Conservation (phyloP, 2,797 vertebrate genomes). For the Myiothlypis coronata region DNA sequence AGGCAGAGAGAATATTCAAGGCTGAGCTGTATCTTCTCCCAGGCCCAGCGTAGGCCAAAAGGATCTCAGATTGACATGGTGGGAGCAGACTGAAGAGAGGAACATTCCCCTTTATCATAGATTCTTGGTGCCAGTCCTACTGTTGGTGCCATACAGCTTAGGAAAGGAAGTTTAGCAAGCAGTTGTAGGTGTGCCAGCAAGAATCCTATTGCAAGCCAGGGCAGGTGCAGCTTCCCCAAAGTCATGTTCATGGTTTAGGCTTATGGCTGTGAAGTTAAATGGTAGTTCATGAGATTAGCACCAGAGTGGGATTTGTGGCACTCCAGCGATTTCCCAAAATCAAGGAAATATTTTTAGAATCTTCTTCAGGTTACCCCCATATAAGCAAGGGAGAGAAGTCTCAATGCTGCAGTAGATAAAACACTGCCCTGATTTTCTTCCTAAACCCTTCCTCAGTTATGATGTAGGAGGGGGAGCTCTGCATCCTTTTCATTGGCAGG, state of each 20-base stretch:
- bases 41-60: neutral
- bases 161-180: neutral
- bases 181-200: neutral
- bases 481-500: neutral
- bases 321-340: neutral
- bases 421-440: neutral
- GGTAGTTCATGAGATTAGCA: neutral
- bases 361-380: neutral
- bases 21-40: neutral
- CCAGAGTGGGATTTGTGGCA: neutral
- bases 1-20: neutral
- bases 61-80: rapidly evolving
- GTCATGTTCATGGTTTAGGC: neutral
- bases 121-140: neutral
- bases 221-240: neutral
- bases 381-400: neutral
- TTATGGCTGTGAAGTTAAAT: neutral
- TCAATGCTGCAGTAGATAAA: neutral
- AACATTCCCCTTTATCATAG: neutral
- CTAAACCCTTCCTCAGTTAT: neutral
- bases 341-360: neutral
- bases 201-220: neutral
- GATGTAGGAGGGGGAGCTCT: neutral
- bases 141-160: neutral
- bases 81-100: neutral